Evolutionary conservation across 1,140 invertebrate species (phyloP).

Genomic region (Andricus grossulariae): DNA sequence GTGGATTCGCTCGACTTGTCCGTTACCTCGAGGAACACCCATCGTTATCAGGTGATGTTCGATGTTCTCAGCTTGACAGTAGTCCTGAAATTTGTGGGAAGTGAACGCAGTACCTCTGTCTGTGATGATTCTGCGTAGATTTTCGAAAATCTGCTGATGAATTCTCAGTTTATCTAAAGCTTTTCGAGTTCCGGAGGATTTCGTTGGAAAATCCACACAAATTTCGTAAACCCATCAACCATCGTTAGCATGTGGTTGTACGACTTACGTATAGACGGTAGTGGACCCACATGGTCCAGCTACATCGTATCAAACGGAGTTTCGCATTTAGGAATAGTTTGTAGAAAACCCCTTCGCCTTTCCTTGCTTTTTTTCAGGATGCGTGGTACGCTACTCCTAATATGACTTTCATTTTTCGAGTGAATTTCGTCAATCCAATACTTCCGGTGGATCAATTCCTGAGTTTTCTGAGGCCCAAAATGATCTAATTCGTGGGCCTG

Average conservation of each 20-base stretch:
- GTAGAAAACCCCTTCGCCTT: conserved; percentile 46
- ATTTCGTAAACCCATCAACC: too few relatives aligned
- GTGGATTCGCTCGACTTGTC: too few relatives aligned
- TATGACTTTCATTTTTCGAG: conserved; percentile 34
- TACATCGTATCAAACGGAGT: conserved; percentile 48
- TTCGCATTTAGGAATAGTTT: conserved; percentile 46
- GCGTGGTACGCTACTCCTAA: conserved; percentile 49
- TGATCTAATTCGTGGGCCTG: too few relatives aligned
- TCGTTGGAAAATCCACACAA: too few relatives aligned
- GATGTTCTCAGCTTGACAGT: conserved; percentile 54
- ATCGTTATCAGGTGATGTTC: too few relatives aligned
- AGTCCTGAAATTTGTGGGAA: conserved; percentile 48
- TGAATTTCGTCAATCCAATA: too few relatives aligned
- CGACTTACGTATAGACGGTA: conserved; percentile 60
- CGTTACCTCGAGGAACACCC: too few relatives aligned
- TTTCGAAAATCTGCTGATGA: too few relatives aligned
- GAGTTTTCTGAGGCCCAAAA: too few relatives aligned
- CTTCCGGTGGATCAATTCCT: too few relatives aligned
- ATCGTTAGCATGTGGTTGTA: conserved; percentile 68
- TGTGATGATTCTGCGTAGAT: too few relatives aligned
- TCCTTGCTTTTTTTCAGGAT: conserved; percentile 40
- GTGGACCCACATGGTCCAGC: conserved; percentile 55
- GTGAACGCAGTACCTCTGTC: too few relatives aligned
- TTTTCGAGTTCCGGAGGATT: background rate
- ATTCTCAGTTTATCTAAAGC: conserved; percentile 57